phyloP scores from a whole-genome alignment of 2,113 vertebrate genomes.

The Erythrocercus mccallii region DNA sequence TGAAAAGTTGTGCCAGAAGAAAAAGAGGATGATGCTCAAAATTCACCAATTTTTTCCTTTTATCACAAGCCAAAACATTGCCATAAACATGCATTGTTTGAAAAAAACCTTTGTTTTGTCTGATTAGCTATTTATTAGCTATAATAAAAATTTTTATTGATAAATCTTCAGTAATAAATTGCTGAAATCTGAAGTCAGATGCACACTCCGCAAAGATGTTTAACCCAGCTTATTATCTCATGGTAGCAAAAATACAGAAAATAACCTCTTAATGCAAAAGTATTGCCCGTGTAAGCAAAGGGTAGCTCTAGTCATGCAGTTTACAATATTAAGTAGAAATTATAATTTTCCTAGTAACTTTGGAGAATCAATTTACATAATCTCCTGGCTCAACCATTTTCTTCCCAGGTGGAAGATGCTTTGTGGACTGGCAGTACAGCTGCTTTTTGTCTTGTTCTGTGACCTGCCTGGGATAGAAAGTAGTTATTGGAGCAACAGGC shows the following conservation, averaged over 20 bases:
- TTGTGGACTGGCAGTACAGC: not conserved
- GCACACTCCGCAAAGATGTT: not conserved
- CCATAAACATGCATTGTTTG: not conserved
- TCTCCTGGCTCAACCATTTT: not conserved
- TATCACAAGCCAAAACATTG: not conserved
- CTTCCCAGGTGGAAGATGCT: not conserved
- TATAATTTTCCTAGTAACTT: not conserved
- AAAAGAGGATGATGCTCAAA: not conserved
- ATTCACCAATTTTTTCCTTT: not conserved
- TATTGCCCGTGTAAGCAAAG: not conserved
- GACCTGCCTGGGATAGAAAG: not conserved
- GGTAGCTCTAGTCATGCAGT: not conserved
- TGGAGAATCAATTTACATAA: not conserved
- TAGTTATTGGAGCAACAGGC: not conserved
- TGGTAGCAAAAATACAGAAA: not conserved
- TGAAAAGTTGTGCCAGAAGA: not conserved
- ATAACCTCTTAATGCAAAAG: not conserved
- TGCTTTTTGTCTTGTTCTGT: not conserved
- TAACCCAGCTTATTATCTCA: not conserved
- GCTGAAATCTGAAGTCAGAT: not conserved
- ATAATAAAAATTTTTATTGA: not conserved
- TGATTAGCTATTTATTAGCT: not conserved
- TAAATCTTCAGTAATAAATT: not conserved
- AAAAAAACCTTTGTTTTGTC: not conserved
- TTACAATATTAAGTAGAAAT: not conserved